Conservation (phyloP, 2,113 vertebrate genomes). For the Cephalopterus ornatus region DNA sequence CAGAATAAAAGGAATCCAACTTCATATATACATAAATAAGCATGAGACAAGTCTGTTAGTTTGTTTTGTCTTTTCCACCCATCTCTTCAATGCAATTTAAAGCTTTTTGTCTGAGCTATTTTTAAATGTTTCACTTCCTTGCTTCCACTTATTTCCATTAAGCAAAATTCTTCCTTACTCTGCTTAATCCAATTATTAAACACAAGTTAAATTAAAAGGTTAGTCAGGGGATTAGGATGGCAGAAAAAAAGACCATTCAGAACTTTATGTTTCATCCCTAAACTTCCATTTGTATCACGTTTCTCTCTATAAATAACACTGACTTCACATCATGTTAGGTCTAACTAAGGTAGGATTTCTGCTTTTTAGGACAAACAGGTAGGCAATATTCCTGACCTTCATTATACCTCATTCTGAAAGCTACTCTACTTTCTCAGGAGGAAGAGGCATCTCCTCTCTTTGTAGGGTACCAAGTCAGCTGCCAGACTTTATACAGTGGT, state of each 20-base stretch:
- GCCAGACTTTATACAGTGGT: background rate
- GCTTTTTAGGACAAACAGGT: background rate
- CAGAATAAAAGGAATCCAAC: background rate
- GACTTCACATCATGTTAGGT: background rate
- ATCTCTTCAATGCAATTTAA: background rate
- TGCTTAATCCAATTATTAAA: conserved; percentile 13
- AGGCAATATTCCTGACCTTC: background rate
- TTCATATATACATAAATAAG: background rate
- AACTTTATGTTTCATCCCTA: background rate
- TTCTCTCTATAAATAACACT: background rate
- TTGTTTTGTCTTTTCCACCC: background rate
- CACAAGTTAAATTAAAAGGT: background rate
- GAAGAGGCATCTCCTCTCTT: background rate
- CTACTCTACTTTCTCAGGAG: background rate
- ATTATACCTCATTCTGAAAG: background rate
- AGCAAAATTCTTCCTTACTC: background rate
- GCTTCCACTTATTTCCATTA: background rate
- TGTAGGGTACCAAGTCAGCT: background rate
- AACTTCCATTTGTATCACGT: background rate
- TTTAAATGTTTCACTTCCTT: conserved; percentile 2
- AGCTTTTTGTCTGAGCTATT: background rate
- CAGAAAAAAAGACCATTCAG: background rate
- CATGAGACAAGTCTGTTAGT: background rate
- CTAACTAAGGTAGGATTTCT: background rate
- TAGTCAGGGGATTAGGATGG: background rate